A percentile compares a stretch with the other conserved stretches of the same genome.
phyloP scores from a whole-genome alignment of 2,888 invertebrate genomes.

The Apamea crenata region DNA sequence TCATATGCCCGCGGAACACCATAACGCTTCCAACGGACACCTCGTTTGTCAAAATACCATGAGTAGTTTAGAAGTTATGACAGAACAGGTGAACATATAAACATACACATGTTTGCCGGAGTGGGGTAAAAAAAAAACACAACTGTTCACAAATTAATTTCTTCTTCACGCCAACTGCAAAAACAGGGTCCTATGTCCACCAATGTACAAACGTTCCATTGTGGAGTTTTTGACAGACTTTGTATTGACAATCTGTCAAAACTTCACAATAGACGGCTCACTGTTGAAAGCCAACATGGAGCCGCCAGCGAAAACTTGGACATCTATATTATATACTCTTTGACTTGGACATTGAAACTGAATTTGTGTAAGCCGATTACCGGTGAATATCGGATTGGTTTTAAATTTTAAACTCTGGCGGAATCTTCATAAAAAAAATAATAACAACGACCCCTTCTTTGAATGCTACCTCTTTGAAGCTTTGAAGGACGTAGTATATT shows the following conservation, averaged over 20 bases:
- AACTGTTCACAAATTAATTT: too few relatives aligned
- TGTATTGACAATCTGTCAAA: too few relatives aligned
- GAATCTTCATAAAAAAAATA: background rate
- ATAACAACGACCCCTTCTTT: background rate
- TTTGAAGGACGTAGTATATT: conserved; percentile 6
- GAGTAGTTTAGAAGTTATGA: too few relatives aligned
- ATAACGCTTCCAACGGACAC: too few relatives aligned
- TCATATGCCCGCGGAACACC: too few relatives aligned
- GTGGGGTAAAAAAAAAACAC: background rate
- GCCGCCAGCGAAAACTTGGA: background rate
- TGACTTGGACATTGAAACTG: background rate
- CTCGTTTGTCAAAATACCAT: too few relatives aligned
- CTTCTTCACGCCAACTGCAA: background rate
- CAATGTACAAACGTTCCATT: background rate
- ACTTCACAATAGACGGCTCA: background rate
- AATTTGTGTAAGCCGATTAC: background rate
- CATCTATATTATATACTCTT: too few relatives aligned
- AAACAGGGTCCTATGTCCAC: background rate
- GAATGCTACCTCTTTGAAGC: background rate
- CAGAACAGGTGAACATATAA: too few relatives aligned
- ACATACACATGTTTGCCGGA: background rate
- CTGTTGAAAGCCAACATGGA: background rate
- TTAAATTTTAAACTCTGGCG: background rate
- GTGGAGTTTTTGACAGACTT: background rate
- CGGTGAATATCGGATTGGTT: background rate